phyloP scores from a whole-genome alignment of 2,113 vertebrate species.

The Triplophysa tibetana region DNA sequence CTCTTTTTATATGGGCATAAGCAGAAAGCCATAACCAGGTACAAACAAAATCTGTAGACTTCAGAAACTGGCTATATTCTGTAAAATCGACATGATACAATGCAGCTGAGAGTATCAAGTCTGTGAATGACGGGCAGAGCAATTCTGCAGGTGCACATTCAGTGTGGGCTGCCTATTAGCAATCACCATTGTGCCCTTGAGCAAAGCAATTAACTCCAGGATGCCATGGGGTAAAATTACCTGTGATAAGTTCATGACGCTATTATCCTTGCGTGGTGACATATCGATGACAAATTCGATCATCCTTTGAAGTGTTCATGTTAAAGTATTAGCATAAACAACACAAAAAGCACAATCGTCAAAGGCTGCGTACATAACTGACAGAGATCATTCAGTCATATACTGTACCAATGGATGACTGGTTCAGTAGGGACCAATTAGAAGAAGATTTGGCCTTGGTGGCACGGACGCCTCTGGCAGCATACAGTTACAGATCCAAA shows the following conservation, averaged over 20 bases:
- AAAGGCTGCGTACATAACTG: slow-evolving; percentile 1
- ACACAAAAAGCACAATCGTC: background rate
- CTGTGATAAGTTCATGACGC: background rate
- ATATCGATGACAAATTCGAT: no score
- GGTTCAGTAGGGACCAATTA: slow-evolving; percentile 52
- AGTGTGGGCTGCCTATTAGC: slow-evolving; percentile 1
- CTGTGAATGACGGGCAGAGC: no score
- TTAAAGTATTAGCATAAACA: no score
- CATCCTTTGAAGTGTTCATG: no score
- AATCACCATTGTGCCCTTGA: slow-evolving; percentile 8
- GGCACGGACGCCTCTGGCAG: slow-evolving; percentile 36
- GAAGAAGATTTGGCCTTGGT: slow-evolving; percentile 23
- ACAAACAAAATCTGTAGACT: no score
- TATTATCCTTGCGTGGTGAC: background rate
- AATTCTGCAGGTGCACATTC: no score
- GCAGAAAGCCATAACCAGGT: no score
- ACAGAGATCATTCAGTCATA: slow-evolving; percentile 13
- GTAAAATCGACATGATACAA: no score
- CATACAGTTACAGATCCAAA: slow-evolving; percentile 20
- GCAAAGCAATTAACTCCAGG: slow-evolving; percentile 23
- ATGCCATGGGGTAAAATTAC: background rate
- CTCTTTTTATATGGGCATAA: no score
- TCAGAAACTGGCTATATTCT: no score
- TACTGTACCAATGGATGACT: slow-evolving; percentile 31
- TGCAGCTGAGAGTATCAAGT: no score